Percentiles rank a stretch among this genome's conserved stretches.
Evolutionary conservation across 2,797 vertebrate genomes (phyloP).

Genomic region (Mormyrus hasselquistii): DNA sequence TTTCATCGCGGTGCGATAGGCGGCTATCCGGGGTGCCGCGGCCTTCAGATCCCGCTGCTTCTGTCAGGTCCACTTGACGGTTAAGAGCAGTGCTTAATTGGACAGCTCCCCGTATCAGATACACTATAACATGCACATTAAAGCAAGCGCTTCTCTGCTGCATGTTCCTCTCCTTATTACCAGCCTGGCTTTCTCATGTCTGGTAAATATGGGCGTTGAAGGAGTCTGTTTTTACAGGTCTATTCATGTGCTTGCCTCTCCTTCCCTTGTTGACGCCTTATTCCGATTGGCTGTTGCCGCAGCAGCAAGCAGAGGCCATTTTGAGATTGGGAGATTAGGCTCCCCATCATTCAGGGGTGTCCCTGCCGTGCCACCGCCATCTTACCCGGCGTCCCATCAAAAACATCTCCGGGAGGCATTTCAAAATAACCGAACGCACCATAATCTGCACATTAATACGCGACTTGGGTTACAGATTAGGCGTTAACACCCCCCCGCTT

Average conservation of each 20-base stretch:
- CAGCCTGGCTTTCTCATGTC: conserved; percentile 61
- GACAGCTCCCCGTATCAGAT: conserved; percentile 61
- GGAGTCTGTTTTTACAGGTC: conserved; percentile 67
- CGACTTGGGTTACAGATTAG: conserved; percentile 90
- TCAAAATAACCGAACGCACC: conserved; percentile 93
- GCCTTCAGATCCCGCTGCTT: background rate
- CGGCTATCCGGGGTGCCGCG: background rate
- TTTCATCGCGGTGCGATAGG: background rate
- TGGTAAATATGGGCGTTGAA: conserved; percentile 63
- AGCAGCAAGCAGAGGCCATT: conserved; percentile 73
- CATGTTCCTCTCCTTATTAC: conserved; percentile 53
- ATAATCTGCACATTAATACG: conserved; percentile 97
- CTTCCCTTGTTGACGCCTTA: conserved; percentile 54
- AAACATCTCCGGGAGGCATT: conserved; percentile 96
- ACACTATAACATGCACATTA: conserved; percentile 63
- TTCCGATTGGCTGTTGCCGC: conserved; percentile 63
- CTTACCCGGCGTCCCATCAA: conserved; percentile 75
- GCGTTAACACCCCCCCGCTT: conserved; percentile 82
- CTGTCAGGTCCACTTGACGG: background rate
- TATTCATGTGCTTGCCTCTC: conserved; percentile 70
- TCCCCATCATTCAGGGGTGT: conserved; percentile 88
- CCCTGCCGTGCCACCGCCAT: conserved; percentile 73
- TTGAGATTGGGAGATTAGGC: conserved; percentile 98
- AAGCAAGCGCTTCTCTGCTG: conserved; percentile 70
- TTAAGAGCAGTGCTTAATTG: background rate